Evolutionary conservation across 2,797 vertebrate species (phyloP).

Genomic region (Chelon labrosus): DNA sequence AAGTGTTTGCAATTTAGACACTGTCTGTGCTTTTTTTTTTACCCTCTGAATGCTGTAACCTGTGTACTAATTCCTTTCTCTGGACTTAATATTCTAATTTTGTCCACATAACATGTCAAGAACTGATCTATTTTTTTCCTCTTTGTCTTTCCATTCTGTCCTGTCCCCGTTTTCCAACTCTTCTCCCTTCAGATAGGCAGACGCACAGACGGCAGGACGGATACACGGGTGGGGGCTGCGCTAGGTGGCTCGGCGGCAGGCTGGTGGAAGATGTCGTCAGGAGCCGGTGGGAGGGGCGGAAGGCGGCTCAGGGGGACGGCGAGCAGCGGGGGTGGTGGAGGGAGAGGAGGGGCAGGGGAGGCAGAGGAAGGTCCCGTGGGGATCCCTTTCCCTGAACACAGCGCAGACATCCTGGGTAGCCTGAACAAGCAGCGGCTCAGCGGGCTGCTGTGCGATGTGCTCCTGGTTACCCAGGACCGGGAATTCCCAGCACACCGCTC

Average conservation of each 20-base stretch:
- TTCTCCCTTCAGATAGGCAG: constrained; percentile 80
- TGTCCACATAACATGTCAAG: constrained; percentile 24
- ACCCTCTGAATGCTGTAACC: constrained; percentile 9
- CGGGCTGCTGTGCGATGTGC: constrained; percentile 95
- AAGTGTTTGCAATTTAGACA: constrained; percentile 1
- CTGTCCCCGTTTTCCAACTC: constrained; percentile 29
- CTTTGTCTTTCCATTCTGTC: constrained; percentile 29
- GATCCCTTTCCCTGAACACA: constrained; percentile 98
- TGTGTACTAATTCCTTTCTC: neutral
- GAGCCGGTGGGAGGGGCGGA: constrained; percentile 87
- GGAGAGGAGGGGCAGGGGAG: constrained; percentile 75
- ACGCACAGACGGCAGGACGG: constrained; percentile 89
- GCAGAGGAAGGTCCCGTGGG: constrained; percentile 96
- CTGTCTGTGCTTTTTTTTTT: neutral
- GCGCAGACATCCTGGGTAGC: constrained; percentile 94
- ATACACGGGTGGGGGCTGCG: constrained; percentile 87
- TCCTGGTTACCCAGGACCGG: constrained; percentile 92
- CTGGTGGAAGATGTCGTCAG: constrained; percentile 92
- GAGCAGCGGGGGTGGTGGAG: constrained; percentile 70
- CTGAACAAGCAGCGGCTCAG: constrained; percentile 96
- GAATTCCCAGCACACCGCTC: constrained; percentile 99
- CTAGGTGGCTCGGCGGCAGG: constrained; percentile 89
- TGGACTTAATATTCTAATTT: constrained; percentile 1
- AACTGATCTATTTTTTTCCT: constrained; percentile 41
- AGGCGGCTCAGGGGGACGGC: constrained; percentile 79